Evolutionary conservation across 1,140 invertebrate genomes (phyloP), one percentile per base, ranked within the genome.

Genomic region (Scaptomyza montana): DNA sequence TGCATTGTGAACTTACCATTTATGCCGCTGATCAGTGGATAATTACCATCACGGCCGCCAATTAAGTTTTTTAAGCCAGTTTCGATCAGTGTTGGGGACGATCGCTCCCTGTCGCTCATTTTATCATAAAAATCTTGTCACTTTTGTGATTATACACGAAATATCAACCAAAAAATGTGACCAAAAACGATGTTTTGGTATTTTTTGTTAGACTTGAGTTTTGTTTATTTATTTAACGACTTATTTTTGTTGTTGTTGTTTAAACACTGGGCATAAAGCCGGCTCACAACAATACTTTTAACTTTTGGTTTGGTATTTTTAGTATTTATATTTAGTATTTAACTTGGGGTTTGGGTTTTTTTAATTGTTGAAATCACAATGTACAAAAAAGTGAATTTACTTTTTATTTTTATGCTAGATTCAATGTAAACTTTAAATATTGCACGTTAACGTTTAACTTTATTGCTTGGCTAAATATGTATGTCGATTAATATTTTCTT

Each of bases 51-150:
- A 92, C 95, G 94, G 86, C 95, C 94, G 93, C 95, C 95, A 92
- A 95, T 95, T 92, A 95, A 94, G 94, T 95, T 95, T 93, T 94
- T 95, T 93, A 95, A 95, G 93, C 95, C 95, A 93, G 94, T 95
- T 94, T 95, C 95, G 93, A 95, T 94, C 92, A 95, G 94, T 93
- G 94, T 95, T 92, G 95, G 95, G 93, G 95, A 95, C 92, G 95
- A 95, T 93, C 95, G 94, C 93, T 95, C 95, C 94, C 95, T 95
- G 94, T 95, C 95, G 93, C 95, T 95, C 95, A 95, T 95, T 94
- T 93, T 92, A 80, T 92, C 90, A 92, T 92, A 92, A 79, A 92
- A 92, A 90, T 78, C 54, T 85, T 70, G 78, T 65, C 79, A 87
- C 68, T 75, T 90, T 78, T 89, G 78, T 85, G 82, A 90, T 86